A percentile compares a stretch with the other conserved stretches of the same genome.
Conservation (phyloP, 1,140 invertebrate species). For the Saxidomus purpurata region DNA sequence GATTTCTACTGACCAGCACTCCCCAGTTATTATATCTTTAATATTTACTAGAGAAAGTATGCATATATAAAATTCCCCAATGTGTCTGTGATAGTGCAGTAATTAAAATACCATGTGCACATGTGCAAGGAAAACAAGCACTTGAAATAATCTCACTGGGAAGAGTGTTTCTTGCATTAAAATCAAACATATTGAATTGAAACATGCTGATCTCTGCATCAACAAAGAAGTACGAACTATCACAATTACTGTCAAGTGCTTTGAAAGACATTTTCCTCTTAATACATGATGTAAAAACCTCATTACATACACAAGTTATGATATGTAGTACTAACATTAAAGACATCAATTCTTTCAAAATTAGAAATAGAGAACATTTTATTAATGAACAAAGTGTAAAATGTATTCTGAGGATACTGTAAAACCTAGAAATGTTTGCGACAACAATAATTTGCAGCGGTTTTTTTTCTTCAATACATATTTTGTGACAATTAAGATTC, state of each 20-base stretch:
- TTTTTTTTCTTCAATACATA: too few species aligned
- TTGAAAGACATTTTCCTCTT: neutral
- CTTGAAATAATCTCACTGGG: conserved; percentile 6
- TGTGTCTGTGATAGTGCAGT: neutral
- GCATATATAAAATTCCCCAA: too few species aligned
- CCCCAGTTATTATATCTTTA: too few species aligned
- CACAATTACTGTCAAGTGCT: conserved; percentile 5
- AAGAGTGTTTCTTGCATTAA: conserved; percentile 27
- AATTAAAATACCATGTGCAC: conserved; percentile 19
- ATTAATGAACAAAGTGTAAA: too few species aligned
- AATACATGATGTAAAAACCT: neutral
- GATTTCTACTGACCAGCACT: too few species aligned
- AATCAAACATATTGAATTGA: conserved; percentile 38
- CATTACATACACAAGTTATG: neutral
- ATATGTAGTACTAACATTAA: neutral
- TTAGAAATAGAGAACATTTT: too few species aligned
- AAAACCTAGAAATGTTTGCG: too few species aligned
- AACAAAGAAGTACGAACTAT: conserved; percentile 12
- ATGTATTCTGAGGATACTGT: too few species aligned
- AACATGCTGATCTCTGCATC: neutral
- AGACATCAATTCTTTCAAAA: neutral
- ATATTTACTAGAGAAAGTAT: too few species aligned
- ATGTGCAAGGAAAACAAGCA: conserved; percentile 27
- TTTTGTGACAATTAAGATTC: too few species aligned
- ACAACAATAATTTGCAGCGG: too few species aligned